A percentile compares a stretch with the other conserved stretches of the same genome.
Evolutionary conservation across 2,888 invertebrate genomes (phyloP).

Genomic region (Adelphocoris suturalis): DNA sequence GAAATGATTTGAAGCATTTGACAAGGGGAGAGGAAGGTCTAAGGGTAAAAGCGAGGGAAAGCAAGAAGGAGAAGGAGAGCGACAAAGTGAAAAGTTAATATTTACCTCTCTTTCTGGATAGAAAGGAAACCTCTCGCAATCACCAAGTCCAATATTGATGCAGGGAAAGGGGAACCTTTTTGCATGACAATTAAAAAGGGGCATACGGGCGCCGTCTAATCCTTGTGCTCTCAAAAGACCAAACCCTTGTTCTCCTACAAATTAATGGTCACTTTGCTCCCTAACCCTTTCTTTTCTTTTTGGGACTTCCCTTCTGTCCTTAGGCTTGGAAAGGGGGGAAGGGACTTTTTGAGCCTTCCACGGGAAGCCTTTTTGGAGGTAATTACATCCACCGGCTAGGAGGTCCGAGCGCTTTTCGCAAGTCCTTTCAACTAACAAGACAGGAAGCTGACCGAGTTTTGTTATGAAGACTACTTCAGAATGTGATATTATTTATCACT

Average conservation of each 20-base stretch:
- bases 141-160: conserved; percentile 75
- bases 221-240: conserved; percentile 49
- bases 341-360: background rate
- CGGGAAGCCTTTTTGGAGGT: background rate
- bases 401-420: background rate
- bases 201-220: conserved; percentile 70
- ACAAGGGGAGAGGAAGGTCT: conserved; percentile 32
- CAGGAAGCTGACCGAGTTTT: background rate
- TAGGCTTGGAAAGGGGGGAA: background rate
- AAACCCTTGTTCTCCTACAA: conserved; percentile 24
- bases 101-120: conserved; percentile 68
- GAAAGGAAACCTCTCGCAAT: conserved; percentile 66
- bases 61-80: conserved; percentile 38
- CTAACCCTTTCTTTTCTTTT: conserved; percentile 46
- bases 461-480: background rate
- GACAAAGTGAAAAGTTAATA: conserved; percentile 72
- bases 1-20: conserved; percentile 34
- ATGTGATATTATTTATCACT: too few relatives aligned
- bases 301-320: background rate
- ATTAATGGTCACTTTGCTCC: conserved; percentile 55
- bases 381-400: background rate
- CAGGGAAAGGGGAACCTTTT: conserved; percentile 72
- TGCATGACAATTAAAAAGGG: conserved; percentile 76
- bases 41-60: conserved; percentile 31
- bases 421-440: background rate